Base-by-base conservation (phyloP, 2,888 invertebrate genomes). In the Pseudococcus viburni region DNA sequence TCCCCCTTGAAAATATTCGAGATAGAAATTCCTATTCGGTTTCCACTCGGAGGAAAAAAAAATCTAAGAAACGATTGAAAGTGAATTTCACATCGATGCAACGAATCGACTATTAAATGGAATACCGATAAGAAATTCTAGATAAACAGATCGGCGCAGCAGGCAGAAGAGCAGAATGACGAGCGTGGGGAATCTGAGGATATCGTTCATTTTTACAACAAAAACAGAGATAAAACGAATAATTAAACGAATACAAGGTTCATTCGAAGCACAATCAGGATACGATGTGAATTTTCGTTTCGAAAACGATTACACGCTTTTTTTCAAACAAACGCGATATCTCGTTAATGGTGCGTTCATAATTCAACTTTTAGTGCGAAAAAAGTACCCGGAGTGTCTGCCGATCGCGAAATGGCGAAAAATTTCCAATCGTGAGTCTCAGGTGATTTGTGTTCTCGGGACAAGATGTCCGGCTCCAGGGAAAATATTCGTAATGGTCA, bases 181-280 rank as follows among this genome's bases (percentile, higher is more conserved):
- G 39, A 42, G 42, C 22, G 77, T n/a, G 77, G 77, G 77, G 33
- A 39, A 77, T n/a, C 15, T 42, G 77, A 77, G 73, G 33, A 77
- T 77, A 77, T 77, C 77, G 77, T 17, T 42, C 42, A 42, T 17
- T 77, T 77, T 77, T 77, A 77, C 77, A 77, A 77, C 77, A 77
- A 77, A 77, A 77, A 77, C 77, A 77, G 17, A 77, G 77, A 77
- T 77, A 77, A 77, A 77, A 15, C n/a, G 77, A 77, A 77, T 77
- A 77, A 77, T 77, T 77, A 77, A 77, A 77, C 77, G 77, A 77
- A 77, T 77, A 77, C 77, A 77, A 77, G 77, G 77, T 77, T 77
- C 77, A 77, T 42, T 42, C 77, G 77, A 7, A 42, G 77, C 39
- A 77, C 33, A 73, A 73, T 77, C 77, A 77, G 42, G 77, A 73